These are phyloP conservation scores for Epinephelus cyanopodus DNA, from an alignment of 2,113 vertebrate species.

Conservation along the genomic window DNA sequence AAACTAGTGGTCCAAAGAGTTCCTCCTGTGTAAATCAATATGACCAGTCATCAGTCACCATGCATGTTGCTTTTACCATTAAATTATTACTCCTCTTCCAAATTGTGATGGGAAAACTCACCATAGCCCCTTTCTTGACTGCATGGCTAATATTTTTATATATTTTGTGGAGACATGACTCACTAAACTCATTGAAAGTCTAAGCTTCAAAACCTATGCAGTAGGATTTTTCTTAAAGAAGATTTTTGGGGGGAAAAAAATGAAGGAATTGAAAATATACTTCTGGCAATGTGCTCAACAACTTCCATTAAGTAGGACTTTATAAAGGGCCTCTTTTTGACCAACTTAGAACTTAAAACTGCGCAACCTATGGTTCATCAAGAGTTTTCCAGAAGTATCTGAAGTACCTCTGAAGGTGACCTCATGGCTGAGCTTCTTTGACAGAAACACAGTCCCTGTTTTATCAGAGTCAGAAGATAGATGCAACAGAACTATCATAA, in stretches of 20 bases:
- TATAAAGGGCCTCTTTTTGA: background rate
- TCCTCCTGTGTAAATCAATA: background rate
- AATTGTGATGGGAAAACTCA: background rate
- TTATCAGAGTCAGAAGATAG: background rate
- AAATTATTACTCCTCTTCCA: background rate
- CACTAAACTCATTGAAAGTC: constrained; percentile 23
- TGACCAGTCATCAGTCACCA: background rate
- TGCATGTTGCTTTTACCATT: background rate
- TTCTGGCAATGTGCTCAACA: background rate
- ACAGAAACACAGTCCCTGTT: background rate
- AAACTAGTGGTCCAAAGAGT: background rate
- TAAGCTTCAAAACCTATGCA: constrained; percentile 28
- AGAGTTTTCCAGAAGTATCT: constrained; percentile 7
- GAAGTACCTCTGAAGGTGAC: constrained; percentile 22
- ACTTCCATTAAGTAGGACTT: constrained; percentile 17
- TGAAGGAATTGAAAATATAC: background rate
- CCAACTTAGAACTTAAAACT: background rate
- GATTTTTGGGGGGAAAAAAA: background rate
- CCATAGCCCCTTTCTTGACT: background rate
- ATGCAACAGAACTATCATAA: background rate
- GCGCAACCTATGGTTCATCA: background rate
- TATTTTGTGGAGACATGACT: constrained; percentile 20
- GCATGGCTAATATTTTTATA: background rate
- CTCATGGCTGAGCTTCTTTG: background rate
- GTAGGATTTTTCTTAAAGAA: constrained; percentile 16